Evolutionary conservation across 2,797 vertebrate genomes (phyloP).

Genomic region (Anomalospiza imberbis): DNA sequence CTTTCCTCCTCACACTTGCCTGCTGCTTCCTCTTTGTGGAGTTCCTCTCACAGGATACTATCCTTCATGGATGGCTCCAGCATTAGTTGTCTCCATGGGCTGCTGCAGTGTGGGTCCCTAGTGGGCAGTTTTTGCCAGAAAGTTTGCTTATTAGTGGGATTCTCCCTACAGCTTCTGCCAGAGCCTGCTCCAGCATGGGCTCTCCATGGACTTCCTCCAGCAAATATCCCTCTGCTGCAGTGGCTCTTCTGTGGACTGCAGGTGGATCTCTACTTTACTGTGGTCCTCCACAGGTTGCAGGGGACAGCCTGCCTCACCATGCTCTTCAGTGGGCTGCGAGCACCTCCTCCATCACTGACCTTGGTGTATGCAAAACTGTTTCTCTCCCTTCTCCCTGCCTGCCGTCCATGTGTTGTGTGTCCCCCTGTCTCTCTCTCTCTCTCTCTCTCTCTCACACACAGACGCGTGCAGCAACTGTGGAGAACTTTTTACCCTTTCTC

Average conservation of each 20-base stretch:
- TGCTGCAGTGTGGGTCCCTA: not conserved
- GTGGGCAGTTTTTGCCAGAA: not conserved
- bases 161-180: not conserved
- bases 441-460: fast-evolving
- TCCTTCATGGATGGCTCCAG: not conserved
- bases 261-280: fast-evolving
- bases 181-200: not conserved
- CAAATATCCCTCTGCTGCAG: not conserved
- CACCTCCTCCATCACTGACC: not conserved
- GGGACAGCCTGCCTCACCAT: not conserved
- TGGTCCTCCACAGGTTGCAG: not conserved
- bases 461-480: fast-evolving
- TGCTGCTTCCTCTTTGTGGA: not conserved
- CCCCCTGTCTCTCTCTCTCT: fast-evolving
- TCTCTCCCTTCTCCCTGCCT: not conserved
- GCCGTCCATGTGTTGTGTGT: fast-evolving
- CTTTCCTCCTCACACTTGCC: not conserved
- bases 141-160: not conserved
- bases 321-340: not conserved
- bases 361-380: not conserved
- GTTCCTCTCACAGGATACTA: not conserved
- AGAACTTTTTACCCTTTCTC: not conserved
- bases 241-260: not conserved
- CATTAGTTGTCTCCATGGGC: not conserved
- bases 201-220: not conserved